These are phyloP conservation scores for Ceramica pisi DNA, from an alignment of 2,888 invertebrate genomes.

Conservation along the genomic window DNA sequence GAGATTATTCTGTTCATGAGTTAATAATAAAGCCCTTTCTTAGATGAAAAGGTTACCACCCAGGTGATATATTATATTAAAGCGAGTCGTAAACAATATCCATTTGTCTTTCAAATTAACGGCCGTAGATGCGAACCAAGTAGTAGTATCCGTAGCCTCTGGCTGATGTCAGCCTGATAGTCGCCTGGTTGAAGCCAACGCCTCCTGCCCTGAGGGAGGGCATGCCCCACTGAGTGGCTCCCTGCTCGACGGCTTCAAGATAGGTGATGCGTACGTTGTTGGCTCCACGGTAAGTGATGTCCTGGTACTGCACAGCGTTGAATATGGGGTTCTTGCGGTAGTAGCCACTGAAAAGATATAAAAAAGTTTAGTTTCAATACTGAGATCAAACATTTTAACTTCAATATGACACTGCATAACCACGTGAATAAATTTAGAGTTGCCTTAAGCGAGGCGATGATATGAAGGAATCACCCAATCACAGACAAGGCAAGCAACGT, in stretches of 20 bases:
- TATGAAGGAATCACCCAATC: background rate
- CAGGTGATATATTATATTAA: background rate
- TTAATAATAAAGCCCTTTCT: background rate
- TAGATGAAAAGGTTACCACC: background rate
- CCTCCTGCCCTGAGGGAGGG: constrained; percentile 75
- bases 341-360: constrained; percentile 35
- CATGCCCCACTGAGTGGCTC: constrained; percentile 76
- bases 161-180: constrained; percentile 77
- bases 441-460: background rate
- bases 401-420: background rate
- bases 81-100: background rate
- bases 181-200: constrained; percentile 73
- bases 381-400: background rate
- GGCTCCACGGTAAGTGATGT: constrained; percentile 78
- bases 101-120: constrained; percentile 52
- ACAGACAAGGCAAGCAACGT: background rate
- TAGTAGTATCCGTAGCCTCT: constrained; percentile 82
- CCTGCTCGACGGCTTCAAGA: constrained; percentile 77
- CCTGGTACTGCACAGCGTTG: constrained; percentile 79
- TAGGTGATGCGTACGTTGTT: constrained; percentile 73
- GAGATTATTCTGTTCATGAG: background rate
- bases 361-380: constrained; percentile 41
- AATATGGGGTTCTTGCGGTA: constrained; percentile 67
- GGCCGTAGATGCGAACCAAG: constrained; percentile 80
- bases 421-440: background rate